phyloP scores from a whole-genome alignment of 2,888 invertebrate species.

The Aproaerema taeniolella region DNA sequence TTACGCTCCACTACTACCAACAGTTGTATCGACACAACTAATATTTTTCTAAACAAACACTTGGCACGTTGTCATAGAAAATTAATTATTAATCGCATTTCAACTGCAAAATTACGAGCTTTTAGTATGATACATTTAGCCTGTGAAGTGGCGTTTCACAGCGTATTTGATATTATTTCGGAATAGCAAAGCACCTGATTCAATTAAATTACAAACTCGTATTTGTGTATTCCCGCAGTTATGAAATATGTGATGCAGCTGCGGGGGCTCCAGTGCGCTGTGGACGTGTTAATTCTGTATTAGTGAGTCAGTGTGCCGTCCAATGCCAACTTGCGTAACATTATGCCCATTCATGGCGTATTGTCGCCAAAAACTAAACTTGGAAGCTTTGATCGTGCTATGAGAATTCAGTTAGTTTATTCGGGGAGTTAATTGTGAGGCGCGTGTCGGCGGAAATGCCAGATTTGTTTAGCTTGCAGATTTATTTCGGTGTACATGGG shows the following conservation, averaged over 20 bases:
- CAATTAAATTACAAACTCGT: constrained; percentile 12
- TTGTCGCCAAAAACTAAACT: constrained; percentile 33
- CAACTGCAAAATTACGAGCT: constrained; percentile 1
- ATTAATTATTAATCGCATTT: too few species aligned
- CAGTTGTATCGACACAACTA: too few species aligned
- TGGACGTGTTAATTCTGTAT: constrained; percentile 55
- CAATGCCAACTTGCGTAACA: constrained; percentile 57
- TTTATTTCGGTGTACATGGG: constrained; percentile 63
- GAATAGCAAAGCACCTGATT: constrained; percentile 16
- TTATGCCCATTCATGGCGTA: constrained; percentile 57
- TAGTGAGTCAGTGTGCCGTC: constrained; percentile 51
- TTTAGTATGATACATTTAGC: neutral
- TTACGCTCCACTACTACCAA: too few species aligned
- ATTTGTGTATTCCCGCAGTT: constrained; percentile 18
- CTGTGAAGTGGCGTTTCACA: neutral
- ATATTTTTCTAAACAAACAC: too few species aligned
- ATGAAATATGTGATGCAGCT: constrained; percentile 49
- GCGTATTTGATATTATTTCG: constrained; percentile 7
- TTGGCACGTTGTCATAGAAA: too few species aligned
- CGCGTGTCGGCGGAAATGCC: constrained; percentile 67
- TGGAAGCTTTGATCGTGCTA: constrained; percentile 3
- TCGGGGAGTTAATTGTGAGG: constrained; percentile 48
- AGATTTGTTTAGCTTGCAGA: constrained; percentile 68
- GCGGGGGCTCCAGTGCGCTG: constrained; percentile 40
- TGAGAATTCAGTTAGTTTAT: constrained; percentile 14